A percentile compares a stretch with the other conserved stretches of the same genome.
These are phyloP conservation scores for Lysiphlebus fabarum DNA, from an alignment of 1,140 invertebrate genomes.

Conservation along the genomic window DNA sequence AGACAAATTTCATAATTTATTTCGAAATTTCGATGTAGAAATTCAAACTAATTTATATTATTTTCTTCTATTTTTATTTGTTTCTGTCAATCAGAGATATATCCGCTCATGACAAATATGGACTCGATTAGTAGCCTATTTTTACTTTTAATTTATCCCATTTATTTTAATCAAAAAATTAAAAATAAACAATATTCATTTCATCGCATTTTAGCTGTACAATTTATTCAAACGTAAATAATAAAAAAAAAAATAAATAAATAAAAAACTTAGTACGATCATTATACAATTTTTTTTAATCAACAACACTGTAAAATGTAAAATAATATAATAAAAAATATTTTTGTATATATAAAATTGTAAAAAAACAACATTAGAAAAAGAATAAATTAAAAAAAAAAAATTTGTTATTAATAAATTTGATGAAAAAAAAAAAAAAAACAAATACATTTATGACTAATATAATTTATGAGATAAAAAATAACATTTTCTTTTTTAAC, in stretches of 20 bases:
- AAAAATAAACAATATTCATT: not conserved
- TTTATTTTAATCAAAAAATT: not conserved
- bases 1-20: no score
- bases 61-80: constrained; percentile 24
- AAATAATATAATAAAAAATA: constrained; percentile 6
- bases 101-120: constrained; percentile 19
- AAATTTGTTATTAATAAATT: not conserved
- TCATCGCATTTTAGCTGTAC: no score
- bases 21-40: no score
- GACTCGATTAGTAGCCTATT: constrained; percentile 16
- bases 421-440: constrained; percentile 6
- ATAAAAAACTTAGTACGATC: no score
- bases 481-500: constrained; percentile 13
- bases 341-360: constrained; percentile 2
- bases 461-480: not conserved
- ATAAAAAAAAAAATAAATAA: constrained; percentile 3
- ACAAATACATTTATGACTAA: constrained; percentile 1
- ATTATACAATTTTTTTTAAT: no score
- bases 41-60: no score
- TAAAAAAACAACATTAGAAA: not conserved
- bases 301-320: not conserved
- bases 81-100: constrained; percentile 14
- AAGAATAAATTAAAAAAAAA: not conserved
- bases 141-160: constrained; percentile 9
- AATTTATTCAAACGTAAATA: not conserved